These are phyloP conservation scores for Microcebus griseorufus DNA, from an alignment of 2,113 vertebrate genomes.

Conservation along the genomic window DNA sequence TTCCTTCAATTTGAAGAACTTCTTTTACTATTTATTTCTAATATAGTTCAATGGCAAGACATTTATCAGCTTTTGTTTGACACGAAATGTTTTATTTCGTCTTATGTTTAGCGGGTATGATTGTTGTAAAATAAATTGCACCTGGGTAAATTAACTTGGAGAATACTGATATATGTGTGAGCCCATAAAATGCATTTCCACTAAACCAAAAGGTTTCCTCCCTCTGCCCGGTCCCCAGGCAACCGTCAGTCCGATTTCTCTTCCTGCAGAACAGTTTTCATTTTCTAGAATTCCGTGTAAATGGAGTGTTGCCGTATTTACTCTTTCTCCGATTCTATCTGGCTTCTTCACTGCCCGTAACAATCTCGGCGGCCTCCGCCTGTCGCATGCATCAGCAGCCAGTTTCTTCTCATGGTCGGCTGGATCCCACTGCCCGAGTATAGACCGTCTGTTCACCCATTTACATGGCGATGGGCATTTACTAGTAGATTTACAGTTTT, in stretches of 20 bases:
- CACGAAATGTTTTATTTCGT: not conserved
- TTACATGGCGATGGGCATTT: not conserved
- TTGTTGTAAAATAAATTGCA: not conserved
- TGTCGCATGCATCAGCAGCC: accelerated
- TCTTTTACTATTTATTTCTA: not conserved
- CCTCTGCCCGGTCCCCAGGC: too few relatives aligned
- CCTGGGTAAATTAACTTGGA: not conserved
- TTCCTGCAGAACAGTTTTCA: not conserved
- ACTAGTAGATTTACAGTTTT: too few relatives aligned
- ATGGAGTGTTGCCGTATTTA: accelerated
- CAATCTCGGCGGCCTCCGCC: not conserved
- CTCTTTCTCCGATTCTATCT: not conserved
- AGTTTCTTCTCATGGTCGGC: not conserved
- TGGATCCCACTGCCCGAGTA: accelerated
- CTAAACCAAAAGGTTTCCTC: too few relatives aligned
- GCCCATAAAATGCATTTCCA: too few relatives aligned
- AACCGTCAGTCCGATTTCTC: too few relatives aligned
- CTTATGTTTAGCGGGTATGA: not conserved
- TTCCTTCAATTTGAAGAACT: not conserved
- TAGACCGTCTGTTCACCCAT: not conserved
- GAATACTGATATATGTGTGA: too few relatives aligned
- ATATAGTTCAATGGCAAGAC: not conserved
- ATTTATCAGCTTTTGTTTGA: not conserved
- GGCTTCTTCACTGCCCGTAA: not conserved
- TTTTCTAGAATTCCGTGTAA: not conserved